A percentile compares a stretch with the other conserved stretches of the same genome.
Evolutionary conservation across 1,140 invertebrate species (phyloP).

Genomic region (Drosophila biarmipes): DNA sequence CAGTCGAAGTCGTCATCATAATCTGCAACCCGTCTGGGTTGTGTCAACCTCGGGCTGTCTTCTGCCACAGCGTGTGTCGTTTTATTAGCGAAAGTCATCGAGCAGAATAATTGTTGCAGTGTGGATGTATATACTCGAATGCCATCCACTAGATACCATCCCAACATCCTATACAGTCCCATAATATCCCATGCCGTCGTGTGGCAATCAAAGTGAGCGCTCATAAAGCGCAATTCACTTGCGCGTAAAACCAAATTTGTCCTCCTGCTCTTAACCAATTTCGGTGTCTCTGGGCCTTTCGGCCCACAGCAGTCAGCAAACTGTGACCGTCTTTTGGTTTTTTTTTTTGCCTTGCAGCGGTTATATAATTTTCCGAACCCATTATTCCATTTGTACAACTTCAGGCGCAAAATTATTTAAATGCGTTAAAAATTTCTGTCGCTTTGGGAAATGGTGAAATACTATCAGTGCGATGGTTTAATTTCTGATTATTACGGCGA

Average conservation of each 20-base stretch:
- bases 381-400: conserved; percentile 80
- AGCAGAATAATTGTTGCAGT: conserved; percentile 81
- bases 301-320: conserved; percentile 47
- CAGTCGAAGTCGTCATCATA: conserved; percentile 18
- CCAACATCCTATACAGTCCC: conserved; percentile 1
- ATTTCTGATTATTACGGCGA: conserved; percentile 40
- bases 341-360: conserved; percentile 28
- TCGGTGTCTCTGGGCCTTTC: conserved; percentile 42
- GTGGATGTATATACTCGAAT: not conserved
- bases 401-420: conserved; percentile 69
- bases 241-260: conserved; percentile 75
- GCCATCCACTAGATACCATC: not conserved
- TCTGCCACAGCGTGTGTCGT: conserved; percentile 45
- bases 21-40: conserved; percentile 30
- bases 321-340: conserved; percentile 56
- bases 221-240: conserved; percentile 79
- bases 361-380: conserved; percentile 74
- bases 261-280: conserved; percentile 38
- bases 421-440: conserved; percentile 59
- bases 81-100: conserved; percentile 82
- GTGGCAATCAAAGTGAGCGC: conserved; percentile 68
- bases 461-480: conserved; percentile 35
- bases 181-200: conserved; percentile 19
- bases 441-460: conserved; percentile 65
- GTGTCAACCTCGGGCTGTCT: conserved; percentile 32